Evolutionary conservation across 1,140 invertebrate genomes (phyloP), one percentile per base, ranked within the genome.

Genomic region (Holcopasites calliopsidis): DNA sequence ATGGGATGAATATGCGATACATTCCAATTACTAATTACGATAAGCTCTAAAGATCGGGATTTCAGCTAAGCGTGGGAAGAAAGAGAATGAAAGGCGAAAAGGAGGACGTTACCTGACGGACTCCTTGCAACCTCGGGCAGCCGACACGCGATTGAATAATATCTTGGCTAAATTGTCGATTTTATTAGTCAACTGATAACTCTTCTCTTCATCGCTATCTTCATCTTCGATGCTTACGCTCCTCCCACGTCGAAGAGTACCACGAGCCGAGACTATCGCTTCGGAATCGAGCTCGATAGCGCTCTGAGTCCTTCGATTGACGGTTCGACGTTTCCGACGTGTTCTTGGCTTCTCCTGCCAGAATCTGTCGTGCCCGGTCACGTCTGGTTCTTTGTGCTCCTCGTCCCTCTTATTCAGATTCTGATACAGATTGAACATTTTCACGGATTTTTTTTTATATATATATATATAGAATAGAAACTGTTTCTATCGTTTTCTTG

Each of bases 341-440:
- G 93, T 92, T 42, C 93, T 92, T 3, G 94, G 92, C 1, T 94
- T 91, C 49, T 95, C 94, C 83, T 95, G 94, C 82, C 95, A 95
- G 85, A 95, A 96, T 69, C 95, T 91, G 80, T 96, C 95, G 79
- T 96, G 95, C 1, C 95, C 95, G 5, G 95, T 96, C 2, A 94
- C 94, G 49, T 94, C 89, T 61, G 94, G 93, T 74, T 93, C 92
- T 40, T 92, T 91, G n/a, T 94, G 93, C 26, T 93, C 92, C 11
- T 93, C 93, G 23, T 93, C 93, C 54, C 93, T 92, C 79, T 94
- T 93, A 77, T 94, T 94, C 82, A 95, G 93, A 66, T 93, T 94
- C 84, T 95, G 95, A 87, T 96, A 96, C 26, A 96, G 91, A 81
- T 96, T 96, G 82, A 96, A 95, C 95, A 96, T 96, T 42, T 92